phyloP scores from a whole-genome alignment of 2,797 vertebrate genomes.

The Erithacus rubecula region DNA sequence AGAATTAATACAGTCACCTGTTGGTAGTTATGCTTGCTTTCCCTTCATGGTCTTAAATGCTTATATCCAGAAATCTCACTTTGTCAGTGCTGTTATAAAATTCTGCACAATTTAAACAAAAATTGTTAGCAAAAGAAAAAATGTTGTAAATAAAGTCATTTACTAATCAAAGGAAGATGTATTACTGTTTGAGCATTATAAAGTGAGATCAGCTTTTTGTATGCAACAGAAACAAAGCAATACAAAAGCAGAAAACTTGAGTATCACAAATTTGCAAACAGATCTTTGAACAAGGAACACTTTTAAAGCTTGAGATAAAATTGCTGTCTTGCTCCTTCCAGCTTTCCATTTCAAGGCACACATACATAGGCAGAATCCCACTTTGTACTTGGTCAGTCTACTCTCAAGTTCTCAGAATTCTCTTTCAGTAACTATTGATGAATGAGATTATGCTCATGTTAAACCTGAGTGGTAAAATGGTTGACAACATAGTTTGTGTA shows the following conservation, averaged over 20 bases:
- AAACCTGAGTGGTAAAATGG: neutral
- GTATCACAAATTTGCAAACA: neutral
- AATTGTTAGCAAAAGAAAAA: neutral
- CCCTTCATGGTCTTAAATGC: neutral
- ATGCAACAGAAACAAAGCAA: neutral
- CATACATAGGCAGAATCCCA: neutral
- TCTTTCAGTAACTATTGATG: neutral
- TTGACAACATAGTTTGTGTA: neutral
- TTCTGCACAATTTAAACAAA: neutral
- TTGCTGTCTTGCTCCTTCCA: neutral
- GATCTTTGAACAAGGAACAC: conserved; percentile 22
- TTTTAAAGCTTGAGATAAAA: conserved; percentile 63
- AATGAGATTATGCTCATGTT: neutral
- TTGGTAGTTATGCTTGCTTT: neutral
- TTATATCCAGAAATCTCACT: neutral
- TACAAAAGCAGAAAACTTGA: neutral
- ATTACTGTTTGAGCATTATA: neutral
- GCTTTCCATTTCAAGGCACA: conserved; percentile 25
- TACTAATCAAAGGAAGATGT: neutral
- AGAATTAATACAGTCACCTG: neutral
- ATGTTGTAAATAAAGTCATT: neutral
- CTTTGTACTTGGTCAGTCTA: neutral
- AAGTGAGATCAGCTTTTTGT: neutral
- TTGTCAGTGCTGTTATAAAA: neutral
- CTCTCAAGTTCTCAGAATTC: neutral